Conservation (phyloP, 2,113 vertebrate species). For the Ramphastos sulfuratus region DNA sequence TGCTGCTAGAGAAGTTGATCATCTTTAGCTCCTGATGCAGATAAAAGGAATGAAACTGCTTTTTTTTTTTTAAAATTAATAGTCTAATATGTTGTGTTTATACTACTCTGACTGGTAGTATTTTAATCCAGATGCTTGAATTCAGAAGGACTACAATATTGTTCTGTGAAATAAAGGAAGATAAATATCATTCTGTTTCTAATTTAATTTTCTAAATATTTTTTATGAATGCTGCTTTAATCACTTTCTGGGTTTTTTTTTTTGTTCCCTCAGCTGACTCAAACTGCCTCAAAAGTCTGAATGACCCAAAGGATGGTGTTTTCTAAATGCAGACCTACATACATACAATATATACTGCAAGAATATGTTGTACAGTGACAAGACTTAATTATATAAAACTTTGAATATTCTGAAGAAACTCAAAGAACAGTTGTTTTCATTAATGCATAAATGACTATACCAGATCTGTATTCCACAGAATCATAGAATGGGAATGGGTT, state of each 20-base stretch:
- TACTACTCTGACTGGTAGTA: neutral
- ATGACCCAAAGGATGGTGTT: neutral
- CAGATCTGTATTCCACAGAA: neutral
- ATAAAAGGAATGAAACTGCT: neutral
- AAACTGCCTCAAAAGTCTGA: neutral
- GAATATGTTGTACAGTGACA: neutral
- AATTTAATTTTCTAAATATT: neutral
- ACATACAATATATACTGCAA: too few relatives aligned
- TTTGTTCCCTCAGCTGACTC: neutral
- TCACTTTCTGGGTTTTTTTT: neutral
- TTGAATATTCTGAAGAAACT: neutral
- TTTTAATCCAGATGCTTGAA: neutral
- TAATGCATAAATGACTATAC: accelerated
- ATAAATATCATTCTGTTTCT: neutral
- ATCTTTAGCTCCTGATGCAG: neutral
- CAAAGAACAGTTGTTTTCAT: neutral
- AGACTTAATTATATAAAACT: neutral
- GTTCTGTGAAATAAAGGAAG: neutral
- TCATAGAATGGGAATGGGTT: neutral
- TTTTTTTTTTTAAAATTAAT: conserved; percentile 26
- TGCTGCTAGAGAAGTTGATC: neutral
- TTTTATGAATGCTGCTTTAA: neutral
- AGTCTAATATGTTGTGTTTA: neutral
- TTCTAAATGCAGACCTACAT: neutral
- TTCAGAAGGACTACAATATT: neutral